Evolutionary conservation across 2,888 invertebrate genomes (phyloP).

Genomic region (Andrena haemorrhoa): DNA sequence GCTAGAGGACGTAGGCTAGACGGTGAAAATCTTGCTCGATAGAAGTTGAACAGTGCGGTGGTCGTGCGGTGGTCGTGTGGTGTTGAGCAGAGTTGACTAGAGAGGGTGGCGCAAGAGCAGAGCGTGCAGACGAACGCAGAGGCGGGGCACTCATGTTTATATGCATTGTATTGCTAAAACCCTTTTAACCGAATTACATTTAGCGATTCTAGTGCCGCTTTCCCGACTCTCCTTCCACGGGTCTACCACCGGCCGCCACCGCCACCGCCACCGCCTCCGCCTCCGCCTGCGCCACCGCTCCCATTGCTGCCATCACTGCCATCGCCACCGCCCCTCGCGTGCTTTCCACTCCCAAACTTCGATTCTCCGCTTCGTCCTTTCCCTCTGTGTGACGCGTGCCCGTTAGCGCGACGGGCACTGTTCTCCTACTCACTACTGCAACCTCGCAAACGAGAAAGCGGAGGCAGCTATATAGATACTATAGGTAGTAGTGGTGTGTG

Average conservation of each 20-base stretch:
- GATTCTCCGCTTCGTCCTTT: conserved; percentile 39
- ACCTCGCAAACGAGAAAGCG: conserved; percentile 20
- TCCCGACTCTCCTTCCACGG: conserved; percentile 39
- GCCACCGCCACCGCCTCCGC: conserved; percentile 4
- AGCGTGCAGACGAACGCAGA: conserved; percentile 71
- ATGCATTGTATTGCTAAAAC: conserved; percentile 85
- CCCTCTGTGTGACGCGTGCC: conserved; percentile 25
- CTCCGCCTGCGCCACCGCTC: not conserved
- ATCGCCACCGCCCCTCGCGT: conserved; percentile 16
- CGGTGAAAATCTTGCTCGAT: conserved; percentile 38
- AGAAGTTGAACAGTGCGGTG: conserved; percentile 32
- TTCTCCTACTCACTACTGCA: conserved; percentile 2
- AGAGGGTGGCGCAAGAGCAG: conserved; percentile 63
- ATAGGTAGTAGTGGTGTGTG: conserved; percentile 30
- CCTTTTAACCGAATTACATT: conserved; percentile 85
- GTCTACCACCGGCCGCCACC: conserved; percentile 33
- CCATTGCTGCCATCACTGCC: not conserved
- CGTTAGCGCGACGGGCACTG: conserved; percentile 27
- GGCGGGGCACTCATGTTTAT: conserved; percentile 83
- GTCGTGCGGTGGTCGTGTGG: conserved; percentile 43
- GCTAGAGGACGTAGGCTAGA: conserved; percentile 27
- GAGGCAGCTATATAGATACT: not conserved
- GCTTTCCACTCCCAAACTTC: conserved; percentile 48
- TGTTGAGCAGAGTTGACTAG: conserved; percentile 47
- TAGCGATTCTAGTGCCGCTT: conserved; percentile 82